Percentiles rank a stretch among this genome's conserved stretches.
These are phyloP conservation scores for Girardia tigrina DNA, from an alignment of 2,888 invertebrate species.

Conservation along the genomic window DNA sequence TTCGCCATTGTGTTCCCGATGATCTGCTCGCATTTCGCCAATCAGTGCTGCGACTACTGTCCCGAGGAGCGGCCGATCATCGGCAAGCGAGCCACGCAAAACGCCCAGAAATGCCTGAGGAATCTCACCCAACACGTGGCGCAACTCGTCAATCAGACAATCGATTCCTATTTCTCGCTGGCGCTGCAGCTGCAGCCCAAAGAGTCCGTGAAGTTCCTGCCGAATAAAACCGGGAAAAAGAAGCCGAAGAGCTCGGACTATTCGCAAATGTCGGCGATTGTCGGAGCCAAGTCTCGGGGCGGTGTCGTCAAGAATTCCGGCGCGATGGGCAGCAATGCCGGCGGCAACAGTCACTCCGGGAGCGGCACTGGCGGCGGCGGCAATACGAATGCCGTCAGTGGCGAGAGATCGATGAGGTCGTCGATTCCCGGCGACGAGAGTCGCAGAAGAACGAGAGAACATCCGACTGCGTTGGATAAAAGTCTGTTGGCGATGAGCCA, in stretches of 20 bases:
- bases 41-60: slow-evolving; percentile 89
- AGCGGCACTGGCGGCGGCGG: not conserved
- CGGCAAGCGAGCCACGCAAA: slow-evolving; percentile 26
- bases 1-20: slow-evolving; percentile 93
- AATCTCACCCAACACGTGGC: slow-evolving; percentile 98
- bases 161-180: slow-evolving; percentile 92
- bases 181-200: slow-evolving; percentile 78
- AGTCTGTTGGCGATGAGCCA: slow-evolving; percentile 94
- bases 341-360: not conserved
- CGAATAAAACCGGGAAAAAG: slow-evolving; percentile 62
- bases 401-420: not conserved
- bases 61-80: slow-evolving; percentile 65
- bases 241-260: no score
- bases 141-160: slow-evolving; percentile 91
- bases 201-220: slow-evolving; percentile 76
- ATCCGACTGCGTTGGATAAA: slow-evolving; percentile 90
- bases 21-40: slow-evolving; percentile 91
- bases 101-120: slow-evolving; percentile 84
- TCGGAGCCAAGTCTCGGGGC: not conserved
- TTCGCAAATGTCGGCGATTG: not conserved
- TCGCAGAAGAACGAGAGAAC: slow-evolving; percentile 81
- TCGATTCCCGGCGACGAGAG: slow-evolving; percentile 75
- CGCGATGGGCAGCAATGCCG: slow-evolving; percentile 1
- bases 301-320: no score
- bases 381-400: not conserved